Evolutionary conservation across 1,140 invertebrate genomes (phyloP).

Genomic region (Drosophila seguyi): DNA sequence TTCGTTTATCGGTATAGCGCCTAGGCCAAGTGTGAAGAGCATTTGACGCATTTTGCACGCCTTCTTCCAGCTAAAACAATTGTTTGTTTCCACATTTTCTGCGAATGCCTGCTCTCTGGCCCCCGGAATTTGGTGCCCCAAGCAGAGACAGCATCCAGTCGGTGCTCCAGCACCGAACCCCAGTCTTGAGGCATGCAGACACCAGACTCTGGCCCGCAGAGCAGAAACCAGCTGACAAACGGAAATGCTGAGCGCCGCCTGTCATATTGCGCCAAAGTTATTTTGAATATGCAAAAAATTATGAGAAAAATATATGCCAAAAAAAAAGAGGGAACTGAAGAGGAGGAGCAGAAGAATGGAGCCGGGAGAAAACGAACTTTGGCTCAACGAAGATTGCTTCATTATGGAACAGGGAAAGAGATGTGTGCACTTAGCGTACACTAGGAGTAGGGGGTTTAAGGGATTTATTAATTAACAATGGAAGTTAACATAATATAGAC

Average conservation of each 20-base stretch:
- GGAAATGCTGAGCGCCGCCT: slow-evolving; percentile 74
- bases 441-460: neutral
- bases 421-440: slow-evolving; percentile 9
- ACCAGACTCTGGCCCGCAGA: slow-evolving; percentile 32
- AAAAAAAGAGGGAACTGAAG: slow-evolving; percentile 22
- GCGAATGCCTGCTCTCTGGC: slow-evolving; percentile 54
- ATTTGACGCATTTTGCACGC: slow-evolving; percentile 68
- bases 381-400: slow-evolving; percentile 58
- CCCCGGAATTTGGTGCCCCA: slow-evolving; percentile 70
- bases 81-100: slow-evolving; percentile 77
- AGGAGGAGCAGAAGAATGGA: slow-evolving; percentile 10
- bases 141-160: slow-evolving; percentile 63
- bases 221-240: slow-evolving; percentile 76
- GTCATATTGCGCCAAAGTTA: slow-evolving; percentile 75
- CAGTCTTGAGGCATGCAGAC: slow-evolving; percentile 12
- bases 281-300: slow-evolving; percentile 81
- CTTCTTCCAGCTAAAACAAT: slow-evolving; percentile 76
- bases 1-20: slow-evolving; percentile 38
- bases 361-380: slow-evolving; percentile 38
- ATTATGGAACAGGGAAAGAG: slow-evolving; percentile 44
- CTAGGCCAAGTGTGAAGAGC: slow-evolving; percentile 67
- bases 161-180: slow-evolving; percentile 8
- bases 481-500: no score
- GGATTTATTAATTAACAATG: neutral
- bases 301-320: slow-evolving; percentile 47